phyloP scores from a whole-genome alignment of 2,888 invertebrate species.

The Julus scanicus region DNA sequence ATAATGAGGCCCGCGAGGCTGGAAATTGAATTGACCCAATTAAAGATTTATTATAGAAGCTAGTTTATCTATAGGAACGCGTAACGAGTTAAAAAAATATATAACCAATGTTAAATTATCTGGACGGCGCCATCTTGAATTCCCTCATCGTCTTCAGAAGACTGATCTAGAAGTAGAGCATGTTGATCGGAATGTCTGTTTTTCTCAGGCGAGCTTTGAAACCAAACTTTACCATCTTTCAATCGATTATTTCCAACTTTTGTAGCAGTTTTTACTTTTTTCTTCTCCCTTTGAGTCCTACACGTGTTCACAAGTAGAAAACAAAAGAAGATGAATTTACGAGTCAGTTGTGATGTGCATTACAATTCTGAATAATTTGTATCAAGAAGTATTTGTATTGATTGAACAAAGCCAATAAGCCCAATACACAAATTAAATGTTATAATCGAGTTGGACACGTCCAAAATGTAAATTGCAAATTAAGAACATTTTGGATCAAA shows the following conservation, averaged over 20 bases:
- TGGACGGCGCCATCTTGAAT: background rate
- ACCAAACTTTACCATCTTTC: background rate
- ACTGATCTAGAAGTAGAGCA: background rate
- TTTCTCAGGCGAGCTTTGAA: background rate
- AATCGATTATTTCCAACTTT: background rate
- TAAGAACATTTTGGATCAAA: too few relatives aligned
- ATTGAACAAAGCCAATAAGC: too few relatives aligned
- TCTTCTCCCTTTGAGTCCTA: background rate
- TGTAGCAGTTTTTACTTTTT: background rate
- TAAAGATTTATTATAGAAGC: background rate
- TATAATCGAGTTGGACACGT: too few relatives aligned
- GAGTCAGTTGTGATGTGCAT: too few relatives aligned
- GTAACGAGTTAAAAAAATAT: background rate
- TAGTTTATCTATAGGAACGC: background rate
- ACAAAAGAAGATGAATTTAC: too few relatives aligned
- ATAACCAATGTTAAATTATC: background rate
- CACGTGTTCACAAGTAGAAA: background rate
- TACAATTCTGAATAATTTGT: too few relatives aligned
- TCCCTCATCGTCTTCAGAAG: background rate
- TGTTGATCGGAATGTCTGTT: background rate
- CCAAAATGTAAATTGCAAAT: too few relatives aligned
- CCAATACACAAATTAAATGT: too few relatives aligned
- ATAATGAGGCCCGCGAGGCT: background rate
- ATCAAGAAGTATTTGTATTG: too few relatives aligned
- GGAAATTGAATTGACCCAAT: constrained; percentile 3